phyloP scores from a whole-genome alignment of 2,888 invertebrate genomes.

The Subacronicta megacephala region DNA sequence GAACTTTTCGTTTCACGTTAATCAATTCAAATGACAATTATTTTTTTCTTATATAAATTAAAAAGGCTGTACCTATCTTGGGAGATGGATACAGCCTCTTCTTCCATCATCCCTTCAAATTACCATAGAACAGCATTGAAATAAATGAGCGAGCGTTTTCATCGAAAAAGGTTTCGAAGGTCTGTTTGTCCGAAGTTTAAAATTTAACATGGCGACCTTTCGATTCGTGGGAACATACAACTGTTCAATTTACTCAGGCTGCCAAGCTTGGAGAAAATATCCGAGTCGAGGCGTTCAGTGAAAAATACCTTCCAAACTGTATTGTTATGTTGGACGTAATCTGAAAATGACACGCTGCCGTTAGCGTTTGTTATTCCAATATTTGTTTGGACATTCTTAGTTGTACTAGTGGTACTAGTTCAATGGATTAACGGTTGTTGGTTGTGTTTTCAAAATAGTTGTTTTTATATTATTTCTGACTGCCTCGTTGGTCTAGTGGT shows the following conservation, averaged over 20 bases:
- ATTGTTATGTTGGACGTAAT: conserved; percentile 59
- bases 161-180: conserved; percentile 31
- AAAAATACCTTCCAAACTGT: conserved; percentile 74
- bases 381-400: conserved; percentile 47
- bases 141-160: conserved; percentile 32
- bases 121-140: conserved; percentile 40
- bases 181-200: conserved; percentile 61
- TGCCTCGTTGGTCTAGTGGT: no score
- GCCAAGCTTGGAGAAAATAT: conserved; percentile 71
- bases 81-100: no score
- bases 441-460: neutral
- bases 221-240: conserved; percentile 79
- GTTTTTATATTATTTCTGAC: neutral
- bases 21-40: conserved; percentile 40
- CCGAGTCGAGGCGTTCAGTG: conserved; percentile 52
- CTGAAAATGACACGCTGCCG: conserved; percentile 58
- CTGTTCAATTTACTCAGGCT: conserved; percentile 80
- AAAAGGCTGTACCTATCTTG: conserved; percentile 9
- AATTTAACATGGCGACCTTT: conserved; percentile 62
- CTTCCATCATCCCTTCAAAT: conserved; percentile 19
- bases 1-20: conserved; percentile 37
- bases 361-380: conserved; percentile 48
- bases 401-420: conserved; percentile 31
- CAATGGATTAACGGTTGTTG: no score
- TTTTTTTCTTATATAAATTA: conserved; percentile 31